Evolutionary conservation across 2,888 invertebrate species (phyloP).

Genomic region (Andrena minutula): DNA sequence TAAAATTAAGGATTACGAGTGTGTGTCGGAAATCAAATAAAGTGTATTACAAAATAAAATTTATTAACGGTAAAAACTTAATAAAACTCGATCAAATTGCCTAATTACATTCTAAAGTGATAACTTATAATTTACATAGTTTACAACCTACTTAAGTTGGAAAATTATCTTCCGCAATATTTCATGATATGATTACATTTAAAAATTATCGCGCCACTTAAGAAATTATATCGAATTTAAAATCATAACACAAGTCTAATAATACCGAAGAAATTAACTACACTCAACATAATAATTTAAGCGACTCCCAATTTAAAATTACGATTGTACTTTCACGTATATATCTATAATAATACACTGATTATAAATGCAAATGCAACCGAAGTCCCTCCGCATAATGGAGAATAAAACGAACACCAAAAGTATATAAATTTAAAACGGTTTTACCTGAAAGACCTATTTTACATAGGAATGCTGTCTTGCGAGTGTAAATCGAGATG

Average conservation of each 20-base stretch:
- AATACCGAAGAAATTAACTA: slow-evolving; percentile 28
- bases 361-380: slow-evolving; percentile 12
- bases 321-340: slow-evolving; percentile 39
- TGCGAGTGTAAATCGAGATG: background rate
- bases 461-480: background rate
- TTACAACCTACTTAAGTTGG: slow-evolving; percentile 1
- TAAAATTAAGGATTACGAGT: background rate
- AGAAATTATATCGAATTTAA: background rate
- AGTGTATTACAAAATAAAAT: slow-evolving; percentile 24
- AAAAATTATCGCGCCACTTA: background rate
- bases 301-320: slow-evolving; percentile 14
- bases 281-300: background rate
- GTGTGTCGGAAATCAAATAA: background rate
- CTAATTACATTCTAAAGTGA: background rate
- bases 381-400: background rate
- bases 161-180: slow-evolving; percentile 7
- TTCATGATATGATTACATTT: slow-evolving; percentile 13
- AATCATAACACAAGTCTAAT: slow-evolving; percentile 16
- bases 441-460: background rate
- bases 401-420: background rate
- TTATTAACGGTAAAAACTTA: slow-evolving; percentile 21
- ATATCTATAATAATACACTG: slow-evolving; percentile 2
- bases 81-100: slow-evolving; percentile 10
- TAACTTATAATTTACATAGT: slow-evolving; percentile 4
- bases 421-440: background rate